Base-by-base conservation (phyloP, 2,888 invertebrate species). In the Helobdella robusta region DNA sequence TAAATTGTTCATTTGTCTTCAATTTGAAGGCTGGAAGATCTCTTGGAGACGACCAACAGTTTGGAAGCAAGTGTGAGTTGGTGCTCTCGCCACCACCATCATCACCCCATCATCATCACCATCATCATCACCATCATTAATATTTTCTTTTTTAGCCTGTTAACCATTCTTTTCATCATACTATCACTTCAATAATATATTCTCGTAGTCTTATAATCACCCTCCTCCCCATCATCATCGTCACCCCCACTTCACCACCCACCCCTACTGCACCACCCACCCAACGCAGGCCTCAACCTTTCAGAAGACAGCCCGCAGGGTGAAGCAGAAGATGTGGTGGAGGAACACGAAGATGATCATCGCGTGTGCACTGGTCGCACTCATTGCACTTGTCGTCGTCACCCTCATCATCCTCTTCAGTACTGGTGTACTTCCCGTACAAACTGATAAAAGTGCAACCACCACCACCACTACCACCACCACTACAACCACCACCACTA, bases 311-410 rank as follows among this genome's bases (percentile, higher is more conserved):
- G 73, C 78, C 2, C 68, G 71, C 62, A 73, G 72, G 65, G 77
- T 79, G 6, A 70, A 69, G 58, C 74, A 73, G 36, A 76, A 76
- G 67, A 78, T 77, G 70, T 79, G 75, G 75, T 79, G 78, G 78
- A 73, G 73, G 66, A 79, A 79, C 70, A 73, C 72, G 52, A 78
- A 77, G 72, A 78, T 79, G 78, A 78, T 73, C 64, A 68, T 79
- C 4, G 75, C 76, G 48, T 65, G 78, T 4, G 74, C 69, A 3
- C 58, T 69, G n/a, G 74, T 77, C 11, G 73, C 72, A 18, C 44
- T 77, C 4, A 66, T 76, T 1, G 71, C 78, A 32, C 46, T 79
- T 15, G 30, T 72, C n/a, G 70, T 76, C 65, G 72, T 79, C 64
- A 70, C 74, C 3, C 62, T 78, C 35, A 72, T 77, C 59, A 76